These are phyloP conservation scores for Acanthopagrus latus DNA, from an alignment of 2,797 vertebrate genomes.

Conservation along the genomic window DNA sequence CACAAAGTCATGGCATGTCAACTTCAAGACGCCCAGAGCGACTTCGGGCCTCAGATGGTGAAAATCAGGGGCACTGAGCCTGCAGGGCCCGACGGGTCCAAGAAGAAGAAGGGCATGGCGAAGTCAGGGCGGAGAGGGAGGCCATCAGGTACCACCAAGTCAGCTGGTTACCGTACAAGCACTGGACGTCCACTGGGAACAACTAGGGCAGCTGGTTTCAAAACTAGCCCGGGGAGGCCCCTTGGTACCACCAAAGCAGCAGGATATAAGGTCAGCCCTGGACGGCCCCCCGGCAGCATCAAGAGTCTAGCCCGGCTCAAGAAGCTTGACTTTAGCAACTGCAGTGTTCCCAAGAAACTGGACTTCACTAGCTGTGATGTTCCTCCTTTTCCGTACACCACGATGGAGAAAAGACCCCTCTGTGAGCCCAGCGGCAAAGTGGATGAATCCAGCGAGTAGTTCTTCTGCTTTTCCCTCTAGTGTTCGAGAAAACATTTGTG, in stretches of 20 bases:
- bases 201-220: constrained; percentile 98
- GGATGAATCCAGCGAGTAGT: constrained; percentile 89
- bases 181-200: constrained; percentile 97
- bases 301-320: constrained; percentile 96
- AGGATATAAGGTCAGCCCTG: constrained; percentile 99
- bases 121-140: constrained; percentile 96
- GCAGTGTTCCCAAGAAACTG: constrained; percentile 81
- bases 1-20: constrained; percentile 95
- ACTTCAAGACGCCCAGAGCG: constrained; percentile 90
- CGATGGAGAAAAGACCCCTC: constrained; percentile 94
- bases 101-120: constrained; percentile 96
- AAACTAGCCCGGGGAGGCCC: constrained; percentile 98
- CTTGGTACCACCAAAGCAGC: constrained; percentile 99
- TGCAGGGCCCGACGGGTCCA: constrained; percentile 89
- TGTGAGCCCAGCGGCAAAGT: constrained; percentile 90
- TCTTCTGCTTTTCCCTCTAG: background rate
- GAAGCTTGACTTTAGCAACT: constrained; percentile 82
- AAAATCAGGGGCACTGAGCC: constrained; percentile 88
- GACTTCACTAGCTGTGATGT: constrained; percentile 89
- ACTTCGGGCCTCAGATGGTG: constrained; percentile 91
- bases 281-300: constrained; percentile 98
- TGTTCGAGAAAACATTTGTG: constrained; percentile 42
- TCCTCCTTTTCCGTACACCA: constrained; percentile 91
- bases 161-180: constrained; percentile 97
- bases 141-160: constrained; percentile 98